Evolutionary conservation across 2,113 vertebrate species (phyloP).

Genomic region (Nothobranchius furzeri): DNA sequence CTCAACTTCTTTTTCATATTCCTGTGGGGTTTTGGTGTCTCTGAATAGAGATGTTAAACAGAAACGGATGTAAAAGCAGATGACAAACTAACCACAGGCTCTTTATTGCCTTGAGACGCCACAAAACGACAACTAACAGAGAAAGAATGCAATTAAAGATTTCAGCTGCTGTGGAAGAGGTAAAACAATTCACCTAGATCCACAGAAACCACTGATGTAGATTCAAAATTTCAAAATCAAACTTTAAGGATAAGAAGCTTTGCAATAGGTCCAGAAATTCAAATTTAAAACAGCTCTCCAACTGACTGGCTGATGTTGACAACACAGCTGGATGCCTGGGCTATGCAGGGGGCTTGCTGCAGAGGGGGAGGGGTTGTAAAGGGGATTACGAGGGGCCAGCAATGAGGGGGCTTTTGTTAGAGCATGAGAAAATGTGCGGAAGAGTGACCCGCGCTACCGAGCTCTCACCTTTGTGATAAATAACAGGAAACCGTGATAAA

Average conservation of each 20-base stretch:
- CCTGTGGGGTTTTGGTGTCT: neutral
- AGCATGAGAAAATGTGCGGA: slow-evolving; percentile 76
- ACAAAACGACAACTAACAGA: neutral
- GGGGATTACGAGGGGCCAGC: slow-evolving; percentile 73
- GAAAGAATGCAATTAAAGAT: too few relatives aligned
- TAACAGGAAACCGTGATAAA: slow-evolving; percentile 51
- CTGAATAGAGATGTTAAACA: slow-evolving; percentile 1
- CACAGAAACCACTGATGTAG: neutral
- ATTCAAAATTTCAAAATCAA: slow-evolving; percentile 27
- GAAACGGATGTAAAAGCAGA: slow-evolving; percentile 45
- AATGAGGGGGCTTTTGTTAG: slow-evolving; percentile 68
- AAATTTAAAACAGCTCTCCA: slow-evolving; percentile 18
- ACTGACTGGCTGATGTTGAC: slow-evolving; percentile 56
- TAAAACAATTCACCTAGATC: too few relatives aligned
- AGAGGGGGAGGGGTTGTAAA: slow-evolving; percentile 37
- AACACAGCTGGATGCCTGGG: slow-evolving; percentile 46
- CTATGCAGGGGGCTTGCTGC: slow-evolving; percentile 34
- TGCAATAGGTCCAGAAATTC: slow-evolving; percentile 35
- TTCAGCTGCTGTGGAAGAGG: too few relatives aligned
- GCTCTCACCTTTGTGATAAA: slow-evolving; percentile 28
- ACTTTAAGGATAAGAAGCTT: slow-evolving; percentile 18
- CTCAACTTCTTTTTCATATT: neutral
- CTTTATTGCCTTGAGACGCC: neutral
- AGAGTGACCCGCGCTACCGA: slow-evolving; percentile 44
- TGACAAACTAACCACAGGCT: slow-evolving; percentile 23